Evolutionary conservation across 2,113 vertebrate genomes (phyloP).

Genomic region (Hippocampus barbouri): DNA sequence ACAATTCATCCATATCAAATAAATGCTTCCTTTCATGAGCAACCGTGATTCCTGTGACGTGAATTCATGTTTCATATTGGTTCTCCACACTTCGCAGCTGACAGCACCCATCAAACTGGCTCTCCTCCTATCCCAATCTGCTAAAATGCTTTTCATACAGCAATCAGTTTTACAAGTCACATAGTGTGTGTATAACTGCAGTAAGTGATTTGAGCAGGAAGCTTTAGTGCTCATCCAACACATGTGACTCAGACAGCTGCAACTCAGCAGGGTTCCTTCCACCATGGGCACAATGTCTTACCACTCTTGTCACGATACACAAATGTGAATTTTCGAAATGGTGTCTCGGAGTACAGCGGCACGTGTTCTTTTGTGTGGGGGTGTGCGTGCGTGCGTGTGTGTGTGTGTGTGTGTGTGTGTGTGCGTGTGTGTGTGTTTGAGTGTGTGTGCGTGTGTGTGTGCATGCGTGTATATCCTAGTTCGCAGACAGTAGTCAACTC

Average conservation of each 20-base stretch:
- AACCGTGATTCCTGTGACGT: too few relatives aligned
- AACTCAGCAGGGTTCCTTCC: constrained; percentile 54
- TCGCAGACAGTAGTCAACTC: too few relatives aligned
- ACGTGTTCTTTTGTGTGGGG: constrained; percentile 1
- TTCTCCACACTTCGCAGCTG: constrained; percentile 24
- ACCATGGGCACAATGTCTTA: background rate
- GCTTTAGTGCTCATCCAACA: constrained; percentile 61
- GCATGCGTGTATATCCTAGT: too few relatives aligned
- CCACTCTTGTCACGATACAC: background rate
- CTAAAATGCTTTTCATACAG: constrained; percentile 22
- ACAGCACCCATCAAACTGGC: constrained; percentile 39
- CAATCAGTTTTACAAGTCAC: constrained; percentile 2
- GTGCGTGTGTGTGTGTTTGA: too few relatives aligned
- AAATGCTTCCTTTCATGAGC: background rate
- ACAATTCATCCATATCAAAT: background rate
- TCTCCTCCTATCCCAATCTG: constrained; percentile 27
- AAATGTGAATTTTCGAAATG: constrained; percentile 1
- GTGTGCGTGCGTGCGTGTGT: too few relatives aligned
- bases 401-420: too few relatives aligned
- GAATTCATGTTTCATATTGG: background rate
- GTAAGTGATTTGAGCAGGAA: constrained; percentile 54
- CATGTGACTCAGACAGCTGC: constrained; percentile 66
- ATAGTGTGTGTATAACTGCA: constrained; percentile 14
- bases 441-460: too few relatives aligned
- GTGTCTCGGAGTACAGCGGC: background rate